A percentile compares a stretch with the other conserved stretches of the same genome.
Conservation (phyloP, 2,113 vertebrate genomes). For the Hirundichthys speculiger region DNA sequence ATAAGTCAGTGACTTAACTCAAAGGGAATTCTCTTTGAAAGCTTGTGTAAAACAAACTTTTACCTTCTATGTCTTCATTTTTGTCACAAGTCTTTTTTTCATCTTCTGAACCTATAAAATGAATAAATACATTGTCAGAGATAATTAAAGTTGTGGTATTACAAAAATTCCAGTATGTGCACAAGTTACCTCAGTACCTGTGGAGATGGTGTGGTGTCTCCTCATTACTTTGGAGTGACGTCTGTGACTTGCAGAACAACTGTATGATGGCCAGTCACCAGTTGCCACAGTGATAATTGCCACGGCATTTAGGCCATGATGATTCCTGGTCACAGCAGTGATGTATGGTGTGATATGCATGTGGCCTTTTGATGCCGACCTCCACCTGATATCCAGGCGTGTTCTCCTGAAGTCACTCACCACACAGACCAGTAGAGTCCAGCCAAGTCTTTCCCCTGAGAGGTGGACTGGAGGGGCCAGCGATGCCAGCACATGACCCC, state of each 20-base stretch:
- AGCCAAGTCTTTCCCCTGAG: constrained; percentile 66
- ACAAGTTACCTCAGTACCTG: constrained; percentile 32
- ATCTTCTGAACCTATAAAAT: constrained; percentile 45
- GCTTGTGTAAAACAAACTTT: neutral
- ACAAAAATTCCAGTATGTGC: neutral
- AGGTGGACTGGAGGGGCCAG: constrained; percentile 75
- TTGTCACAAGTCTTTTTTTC: constrained; percentile 33
- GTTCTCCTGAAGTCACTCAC: constrained; percentile 73
- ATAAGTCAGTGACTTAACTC: neutral
- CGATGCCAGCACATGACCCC: constrained; percentile 57
- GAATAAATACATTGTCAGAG: neutral
- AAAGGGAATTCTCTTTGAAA: neutral
- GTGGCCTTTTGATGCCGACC: constrained; percentile 50
- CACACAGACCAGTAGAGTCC: constrained; percentile 80
- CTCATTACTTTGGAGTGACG: constrained; percentile 38
- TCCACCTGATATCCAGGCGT: constrained; percentile 75
- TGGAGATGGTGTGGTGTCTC: constrained; percentile 27
- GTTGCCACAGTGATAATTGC: constrained; percentile 69
- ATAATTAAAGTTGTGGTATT: neutral
- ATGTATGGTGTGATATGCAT: constrained; percentile 26
- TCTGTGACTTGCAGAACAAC: constrained; percentile 72
- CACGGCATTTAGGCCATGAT: constrained; percentile 45
- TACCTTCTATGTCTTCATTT: constrained; percentile 43
- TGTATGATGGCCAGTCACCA: constrained; percentile 73
- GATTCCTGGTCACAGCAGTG: constrained; percentile 45